Percentiles rank a stretch among this genome's conserved stretches.
phyloP scores from a whole-genome alignment of 2,888 invertebrate species.

The Dione vanillae region DNA sequence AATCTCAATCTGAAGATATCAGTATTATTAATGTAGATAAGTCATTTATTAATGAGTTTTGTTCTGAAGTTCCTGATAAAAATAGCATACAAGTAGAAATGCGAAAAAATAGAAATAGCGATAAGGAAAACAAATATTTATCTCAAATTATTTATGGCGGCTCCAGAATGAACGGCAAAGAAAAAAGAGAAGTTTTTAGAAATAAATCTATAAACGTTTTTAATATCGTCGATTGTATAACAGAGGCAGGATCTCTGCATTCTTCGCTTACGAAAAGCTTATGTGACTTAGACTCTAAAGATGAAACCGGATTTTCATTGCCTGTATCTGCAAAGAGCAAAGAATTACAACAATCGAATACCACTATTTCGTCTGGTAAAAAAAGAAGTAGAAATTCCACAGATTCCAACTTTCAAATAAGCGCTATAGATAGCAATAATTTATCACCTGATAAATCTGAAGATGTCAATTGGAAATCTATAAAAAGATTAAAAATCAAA shows the following conservation, averaged over 20 bases:
- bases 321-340: slow-evolving; percentile 67
- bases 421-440: slow-evolving; percentile 66
- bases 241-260: slow-evolving; percentile 74
- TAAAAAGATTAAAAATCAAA: slow-evolving; percentile 80
- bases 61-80: slow-evolving; percentile 55
- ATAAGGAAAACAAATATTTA: slow-evolving; percentile 74
- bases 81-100: slow-evolving; percentile 62
- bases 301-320: slow-evolving; percentile 68
- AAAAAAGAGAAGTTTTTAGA: slow-evolving; percentile 79
- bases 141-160: slow-evolving; percentile 61
- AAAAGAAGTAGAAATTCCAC: slow-evolving; percentile 80
- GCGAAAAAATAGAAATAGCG: slow-evolving; percentile 62
- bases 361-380: slow-evolving; percentile 79
- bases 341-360: slow-evolving; percentile 75
- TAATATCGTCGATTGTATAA: slow-evolving; percentile 76
- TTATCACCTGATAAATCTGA: slow-evolving; percentile 76
- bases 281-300: slow-evolving; percentile 76
- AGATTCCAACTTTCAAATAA: slow-evolving; percentile 77
- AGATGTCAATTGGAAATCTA: slow-evolving; percentile 80
- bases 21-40: slow-evolving; percentile 70
- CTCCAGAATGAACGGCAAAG: slow-evolving; percentile 63
- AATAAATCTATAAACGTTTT: slow-evolving; percentile 81
- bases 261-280: slow-evolving; percentile 78
- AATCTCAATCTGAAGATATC: slow-evolving; percentile 62
- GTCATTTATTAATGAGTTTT: slow-evolving; percentile 65